Conservation (phyloP, 2,888 invertebrate species). For the Empis livida region DNA sequence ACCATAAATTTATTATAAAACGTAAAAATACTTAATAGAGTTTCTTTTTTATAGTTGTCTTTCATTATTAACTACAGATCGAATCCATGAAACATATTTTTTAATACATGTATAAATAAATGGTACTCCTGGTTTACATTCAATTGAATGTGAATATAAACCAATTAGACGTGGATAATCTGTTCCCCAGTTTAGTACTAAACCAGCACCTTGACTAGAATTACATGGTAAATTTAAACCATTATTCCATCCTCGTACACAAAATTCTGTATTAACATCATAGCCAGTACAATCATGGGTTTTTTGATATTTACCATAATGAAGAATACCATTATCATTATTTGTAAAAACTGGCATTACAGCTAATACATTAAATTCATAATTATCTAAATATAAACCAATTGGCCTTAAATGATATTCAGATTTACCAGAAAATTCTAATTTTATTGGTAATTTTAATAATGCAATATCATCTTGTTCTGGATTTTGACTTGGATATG, state of each 20-base stretch:
- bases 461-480: slow-evolving; percentile 10
- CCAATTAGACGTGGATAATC: slow-evolving; percentile 14
- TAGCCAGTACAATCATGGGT: not conserved
- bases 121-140: not conserved
- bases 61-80: no score
- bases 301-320: no score
- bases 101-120: slow-evolving; percentile 4
- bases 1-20: no score
- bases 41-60: no score
- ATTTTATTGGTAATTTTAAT: slow-evolving; percentile 5
- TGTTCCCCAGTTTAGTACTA: slow-evolving; percentile 11
- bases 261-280: slow-evolving; percentile 9
- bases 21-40: no score
- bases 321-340: no score
- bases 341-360: slow-evolving; percentile 10
- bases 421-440: not conserved
- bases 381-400: no score
- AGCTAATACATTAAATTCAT: not conserved
- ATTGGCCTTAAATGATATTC: no score
- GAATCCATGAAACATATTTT: slow-evolving; percentile 9
- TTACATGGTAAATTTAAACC: slow-evolving; percentile 10
- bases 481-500: slow-evolving; percentile 7
- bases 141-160: slow-evolving; percentile 8
- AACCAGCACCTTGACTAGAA: slow-evolving; percentile 13
- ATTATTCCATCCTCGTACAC: slow-evolving; percentile 11